Conservation (phyloP, 2,888 invertebrate genomes). For the Iselma pallidipennis region DNA sequence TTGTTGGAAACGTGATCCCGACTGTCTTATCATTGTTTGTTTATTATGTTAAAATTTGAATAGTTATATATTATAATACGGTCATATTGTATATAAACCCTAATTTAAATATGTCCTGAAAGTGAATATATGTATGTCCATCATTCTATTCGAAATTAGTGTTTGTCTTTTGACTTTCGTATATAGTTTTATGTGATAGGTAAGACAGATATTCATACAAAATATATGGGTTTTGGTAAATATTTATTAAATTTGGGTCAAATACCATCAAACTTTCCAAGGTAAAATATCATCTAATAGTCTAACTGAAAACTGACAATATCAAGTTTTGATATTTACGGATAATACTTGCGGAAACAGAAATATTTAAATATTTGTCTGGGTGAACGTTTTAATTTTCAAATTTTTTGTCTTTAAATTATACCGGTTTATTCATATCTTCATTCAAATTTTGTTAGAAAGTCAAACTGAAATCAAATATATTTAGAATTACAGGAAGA, state of each 20-base stretch:
- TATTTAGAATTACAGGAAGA: no score
- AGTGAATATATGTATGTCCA: no score
- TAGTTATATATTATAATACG: no score
- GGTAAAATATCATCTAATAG: constrained; percentile 1
- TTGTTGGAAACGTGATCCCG: neutral
- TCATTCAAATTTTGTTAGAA: neutral
- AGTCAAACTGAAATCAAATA: no score
- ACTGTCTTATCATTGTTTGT: neutral
- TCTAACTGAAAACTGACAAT: no score
- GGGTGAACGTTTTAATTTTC: neutral
- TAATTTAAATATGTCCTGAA: no score
- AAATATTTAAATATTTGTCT: neutral
- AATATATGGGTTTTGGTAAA: no score
- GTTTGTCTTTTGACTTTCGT: neutral
- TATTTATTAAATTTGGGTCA: constrained; percentile 9
- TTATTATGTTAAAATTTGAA: neutral
- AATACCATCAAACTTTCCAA: constrained; percentile 13
- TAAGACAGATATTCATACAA: no score
- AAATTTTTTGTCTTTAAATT: constrained; percentile 1
- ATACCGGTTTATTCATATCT: neutral
- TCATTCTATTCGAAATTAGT: neutral
- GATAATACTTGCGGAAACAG: neutral
- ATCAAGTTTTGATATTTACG: no score
- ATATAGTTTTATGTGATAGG: neutral
- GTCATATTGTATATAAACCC: neutral